A percentile compares a stretch with the other conserved stretches of the same genome.
These are phyloP conservation scores for Myotis findleyi DNA, from an alignment of 2,797 vertebrate species.

Conservation along the genomic window DNA sequence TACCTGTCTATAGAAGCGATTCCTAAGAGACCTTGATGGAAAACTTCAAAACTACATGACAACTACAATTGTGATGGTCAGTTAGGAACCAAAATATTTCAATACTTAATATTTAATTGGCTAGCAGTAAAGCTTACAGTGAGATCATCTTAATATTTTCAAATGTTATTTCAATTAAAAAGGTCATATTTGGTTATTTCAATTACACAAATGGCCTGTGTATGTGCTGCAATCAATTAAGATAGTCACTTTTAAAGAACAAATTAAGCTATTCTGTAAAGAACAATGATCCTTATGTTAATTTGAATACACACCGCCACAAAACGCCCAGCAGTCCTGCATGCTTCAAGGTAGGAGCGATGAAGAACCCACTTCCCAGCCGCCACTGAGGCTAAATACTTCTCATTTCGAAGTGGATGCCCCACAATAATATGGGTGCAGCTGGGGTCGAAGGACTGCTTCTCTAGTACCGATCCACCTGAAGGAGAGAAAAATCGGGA, in stretches of 20 bases:
- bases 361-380: slow-evolving; percentile 99
- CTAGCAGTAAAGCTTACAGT: neutral
- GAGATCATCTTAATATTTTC: slow-evolving; percentile 1
- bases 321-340: slow-evolving; percentile 91
- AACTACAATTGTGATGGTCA: neutral
- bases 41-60: slow-evolving; percentile 28
- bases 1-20: neutral
- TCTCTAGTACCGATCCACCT: slow-evolving; percentile 96
- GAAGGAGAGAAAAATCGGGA: slow-evolving; percentile 16
- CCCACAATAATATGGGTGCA: slow-evolving; percentile 98
- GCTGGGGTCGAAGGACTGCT: slow-evolving; percentile 96
- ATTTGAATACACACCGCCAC: slow-evolving; percentile 89
- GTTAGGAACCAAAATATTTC: neutral
- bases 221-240: too few relatives aligned
- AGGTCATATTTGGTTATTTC: too few relatives aligned
- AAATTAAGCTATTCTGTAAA: neutral
- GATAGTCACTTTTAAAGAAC: too few relatives aligned
- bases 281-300: neutral
- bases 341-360: slow-evolving; percentile 97
- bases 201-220: too few relatives aligned
- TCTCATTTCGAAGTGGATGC: slow-evolving; percentile 96
- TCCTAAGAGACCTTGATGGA: neutral
- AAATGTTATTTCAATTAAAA: neutral
- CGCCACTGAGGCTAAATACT: slow-evolving; percentile 97
- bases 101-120: slow-evolving; percentile 15